Evolutionary conservation across 2,113 vertebrate species (phyloP).

Genomic region (Anser cygnoides): DNA sequence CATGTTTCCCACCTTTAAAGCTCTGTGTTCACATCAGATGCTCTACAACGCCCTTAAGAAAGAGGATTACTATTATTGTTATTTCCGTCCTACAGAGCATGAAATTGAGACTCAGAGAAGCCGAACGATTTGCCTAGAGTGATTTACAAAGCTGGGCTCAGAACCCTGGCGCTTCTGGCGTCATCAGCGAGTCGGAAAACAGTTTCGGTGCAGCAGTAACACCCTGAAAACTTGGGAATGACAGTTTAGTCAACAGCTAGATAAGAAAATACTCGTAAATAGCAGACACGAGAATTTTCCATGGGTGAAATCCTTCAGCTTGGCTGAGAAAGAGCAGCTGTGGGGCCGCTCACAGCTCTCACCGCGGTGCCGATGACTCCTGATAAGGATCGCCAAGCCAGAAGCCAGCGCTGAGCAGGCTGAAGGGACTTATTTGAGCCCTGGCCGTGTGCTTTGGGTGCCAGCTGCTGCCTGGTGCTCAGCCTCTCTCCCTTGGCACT

Average conservation of each 20-base stretch:
- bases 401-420: neutral
- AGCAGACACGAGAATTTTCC: neutral
- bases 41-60: neutral
- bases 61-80: neutral
- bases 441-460: rapidly evolving
- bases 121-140: neutral
- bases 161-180: neutral
- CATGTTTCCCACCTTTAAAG: neutral
- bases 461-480: neutral
- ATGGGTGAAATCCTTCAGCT: neutral
- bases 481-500: neutral
- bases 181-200: neutral
- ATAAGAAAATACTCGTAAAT: neutral
- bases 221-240: neutral
- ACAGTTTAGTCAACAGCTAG: neutral
- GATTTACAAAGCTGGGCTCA: neutral
- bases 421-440: rapidly evolving
- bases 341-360: neutral
- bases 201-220: neutral
- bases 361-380: rapidly evolving
- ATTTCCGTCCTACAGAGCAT: neutral
- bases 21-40: neutral
- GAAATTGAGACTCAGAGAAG: neutral
- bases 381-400: rapidly evolving
- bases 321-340: neutral